Base-by-base conservation (phyloP, 1,140 invertebrate species). In the Rhopalosiphum maidis region DNA sequence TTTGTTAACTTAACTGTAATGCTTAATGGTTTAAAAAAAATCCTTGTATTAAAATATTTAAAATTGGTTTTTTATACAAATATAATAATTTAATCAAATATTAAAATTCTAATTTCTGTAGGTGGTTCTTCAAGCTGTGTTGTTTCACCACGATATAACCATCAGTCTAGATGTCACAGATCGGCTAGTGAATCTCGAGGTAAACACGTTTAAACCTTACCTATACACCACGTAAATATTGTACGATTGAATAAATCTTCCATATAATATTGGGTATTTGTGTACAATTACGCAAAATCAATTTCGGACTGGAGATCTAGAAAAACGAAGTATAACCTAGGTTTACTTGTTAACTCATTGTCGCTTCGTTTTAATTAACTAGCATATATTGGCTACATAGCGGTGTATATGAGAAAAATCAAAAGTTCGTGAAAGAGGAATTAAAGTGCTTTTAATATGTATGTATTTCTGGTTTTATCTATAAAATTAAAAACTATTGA, bases 111-210 rank as follows among this genome's bases (percentile, higher is more conserved):
- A 21, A 37, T 30, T 18, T 92, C 41, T 30, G 25, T 22, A 93
- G 91, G 91, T 85, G 51, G 82, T 43, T 85, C 91, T n/a, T 93
- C 91, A 21, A 93, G 91, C 85, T 93, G 91, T 86, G 77, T 93
- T 23, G 91, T 93, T 54, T 93, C 91, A 21, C 91, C 91, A 25
- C 48, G 91, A 41, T 93, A 93, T 83, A 93, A 93, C 25, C 37
- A 93, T 43, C 91, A 93, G 25, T 85, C 91, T 93, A 83, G 91
- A 37, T 93, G 91, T 85, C 77, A 37, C 5, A 82, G 91, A 86
- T 93, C 91, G 15, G 82, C 77, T 35, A 93, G 91, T 43, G 91
- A 93, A 54, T 54, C 82, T 86, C 91, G 91, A 93, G 91, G 91
- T 93, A 93, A 93, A 93, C 15, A 68, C 25, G 55, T 90, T n/a